These are phyloP conservation scores for Frieseomelitta varia DNA, from an alignment of 1,140 invertebrate species.

Conservation along the genomic window DNA sequence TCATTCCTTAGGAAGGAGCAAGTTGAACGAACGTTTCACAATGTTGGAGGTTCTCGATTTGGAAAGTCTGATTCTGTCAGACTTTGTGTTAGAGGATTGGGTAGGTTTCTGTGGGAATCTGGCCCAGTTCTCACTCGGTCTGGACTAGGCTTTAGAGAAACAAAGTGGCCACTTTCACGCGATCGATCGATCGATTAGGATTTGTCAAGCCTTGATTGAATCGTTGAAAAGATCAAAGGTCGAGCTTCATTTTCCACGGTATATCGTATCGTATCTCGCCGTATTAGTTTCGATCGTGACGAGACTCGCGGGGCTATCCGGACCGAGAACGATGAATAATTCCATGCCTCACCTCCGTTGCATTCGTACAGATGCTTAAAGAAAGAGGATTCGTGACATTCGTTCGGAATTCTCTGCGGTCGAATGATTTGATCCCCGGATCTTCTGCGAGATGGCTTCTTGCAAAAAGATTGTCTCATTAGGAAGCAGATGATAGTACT, in stretches of 20 bases:
- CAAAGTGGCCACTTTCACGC: neutral
- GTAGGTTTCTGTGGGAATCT: too few species aligned
- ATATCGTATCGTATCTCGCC: neutral
- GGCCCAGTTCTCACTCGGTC: too few species aligned
- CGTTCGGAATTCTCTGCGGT: conserved; percentile 8
- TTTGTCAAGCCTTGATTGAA: neutral
- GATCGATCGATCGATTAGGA: neutral
- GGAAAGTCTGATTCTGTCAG: too few species aligned
- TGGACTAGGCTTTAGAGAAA: neutral
- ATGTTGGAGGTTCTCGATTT: too few species aligned
- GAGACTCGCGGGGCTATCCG: conserved; percentile 23
- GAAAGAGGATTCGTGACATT: conserved; percentile 35
- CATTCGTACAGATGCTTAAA: conserved; percentile 51
- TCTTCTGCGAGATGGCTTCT: conserved; percentile 9
- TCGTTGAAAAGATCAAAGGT: neutral
- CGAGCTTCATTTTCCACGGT: neutral
- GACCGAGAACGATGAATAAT: conserved; percentile 49
- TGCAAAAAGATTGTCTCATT: conserved; percentile 56
- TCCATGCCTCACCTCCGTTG: conserved; percentile 5
- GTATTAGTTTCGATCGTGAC: conserved; percentile 31
- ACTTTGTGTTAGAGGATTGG: too few species aligned
- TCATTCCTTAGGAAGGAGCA: too few species aligned
- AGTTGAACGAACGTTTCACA: too few species aligned
- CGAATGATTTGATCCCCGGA: conserved; percentile 43
- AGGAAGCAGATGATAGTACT: conserved; percentile 47